Evolutionary conservation across 2,888 invertebrate species (phyloP).

Genomic region (Pheosia gnoma): DNA sequence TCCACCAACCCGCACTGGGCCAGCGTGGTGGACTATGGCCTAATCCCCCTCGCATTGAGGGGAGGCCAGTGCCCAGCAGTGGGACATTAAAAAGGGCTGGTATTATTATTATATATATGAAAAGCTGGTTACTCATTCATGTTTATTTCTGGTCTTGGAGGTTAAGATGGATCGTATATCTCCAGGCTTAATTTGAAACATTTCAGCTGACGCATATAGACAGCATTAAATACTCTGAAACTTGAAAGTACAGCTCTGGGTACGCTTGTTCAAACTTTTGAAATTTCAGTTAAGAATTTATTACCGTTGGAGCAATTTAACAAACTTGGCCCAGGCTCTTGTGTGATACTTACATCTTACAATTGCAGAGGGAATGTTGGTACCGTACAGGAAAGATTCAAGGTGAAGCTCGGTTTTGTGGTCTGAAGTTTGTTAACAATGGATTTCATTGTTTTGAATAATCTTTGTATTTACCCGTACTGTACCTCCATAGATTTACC

Average conservation of each 20-base stretch:
- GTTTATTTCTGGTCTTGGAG: neutral
- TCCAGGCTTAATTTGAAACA: constrained; percentile 16
- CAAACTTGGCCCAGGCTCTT: constrained; percentile 48
- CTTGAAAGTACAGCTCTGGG: constrained; percentile 45
- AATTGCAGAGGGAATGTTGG: constrained; percentile 26
- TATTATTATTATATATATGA: too few relatives aligned
- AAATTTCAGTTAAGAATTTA: constrained; percentile 51
- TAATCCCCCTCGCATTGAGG: too few relatives aligned
- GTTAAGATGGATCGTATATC: too few relatives aligned
- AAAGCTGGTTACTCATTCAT: neutral
- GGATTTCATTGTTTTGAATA: neutral
- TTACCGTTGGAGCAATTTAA: constrained; percentile 45
- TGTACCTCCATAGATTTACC: too few relatives aligned
- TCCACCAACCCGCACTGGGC: too few relatives aligned
- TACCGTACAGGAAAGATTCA: constrained; percentile 12
- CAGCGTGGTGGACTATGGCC: too few relatives aligned
- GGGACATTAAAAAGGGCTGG: too few relatives aligned
- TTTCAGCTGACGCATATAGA: constrained; percentile 23
- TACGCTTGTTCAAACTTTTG: constrained; percentile 50
- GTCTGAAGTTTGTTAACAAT: constrained; percentile 2
- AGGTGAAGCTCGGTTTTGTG: constrained; percentile 1
- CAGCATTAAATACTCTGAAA: constrained; percentile 29
- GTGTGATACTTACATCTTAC: constrained; percentile 28
- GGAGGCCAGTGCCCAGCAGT: too few relatives aligned
- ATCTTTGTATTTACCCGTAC: neutral